Base-by-base conservation (phyloP, 2,888 invertebrate genomes). In the Oscheius myriophilus region DNA sequence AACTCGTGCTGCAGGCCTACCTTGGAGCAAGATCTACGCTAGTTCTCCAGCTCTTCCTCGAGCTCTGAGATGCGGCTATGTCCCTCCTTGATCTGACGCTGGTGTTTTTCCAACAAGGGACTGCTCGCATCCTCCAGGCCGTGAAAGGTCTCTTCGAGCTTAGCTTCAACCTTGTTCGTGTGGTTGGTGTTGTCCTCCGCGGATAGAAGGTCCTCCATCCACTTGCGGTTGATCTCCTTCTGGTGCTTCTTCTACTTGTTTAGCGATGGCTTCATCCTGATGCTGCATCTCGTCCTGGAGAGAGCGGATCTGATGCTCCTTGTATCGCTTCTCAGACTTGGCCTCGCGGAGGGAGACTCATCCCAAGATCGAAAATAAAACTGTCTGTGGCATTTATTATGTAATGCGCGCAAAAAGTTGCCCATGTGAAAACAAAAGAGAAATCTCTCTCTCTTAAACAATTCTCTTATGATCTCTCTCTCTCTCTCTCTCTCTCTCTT, bases 181-280 rank as follows among this genome's bases (percentile, higher is more conserved):
- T 98, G 97, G 91, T 98, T 98, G 89, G 95, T 94, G 90, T 98
- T 97, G 91, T 98, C 97, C 89, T 98, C 97, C 86, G 96, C 94
- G 79, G 95, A 94, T 87, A 89, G 88, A 18, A 89, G 87, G 70
- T 88, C 88, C 72, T 87, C 88, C 79, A 85, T 82, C 45, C 88
- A 86, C 83, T 88, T 88, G 81, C 88, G 76, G 77, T 80, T 81
- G 71, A 78, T 75, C 69, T 80, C 75, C 70, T 77, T 76, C 61
- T 82, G 82, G 58, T 93, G 91, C 90, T 85, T 86, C 84, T 85
- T 86, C 77, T 85, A 84, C 72, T 83, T 84, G 84, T 84, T 85
- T 67, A 85, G 84, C 84, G 66, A 85, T 79, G 51, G 72, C 69
- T 68, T 85, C 84, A 61, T 85, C 85, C 64, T 81, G 82, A 65